Percentiles rank a stretch among this genome's conserved stretches.
phyloP scores from a whole-genome alignment of 2,797 vertebrate genomes.

The Acanthurus lineatus region DNA sequence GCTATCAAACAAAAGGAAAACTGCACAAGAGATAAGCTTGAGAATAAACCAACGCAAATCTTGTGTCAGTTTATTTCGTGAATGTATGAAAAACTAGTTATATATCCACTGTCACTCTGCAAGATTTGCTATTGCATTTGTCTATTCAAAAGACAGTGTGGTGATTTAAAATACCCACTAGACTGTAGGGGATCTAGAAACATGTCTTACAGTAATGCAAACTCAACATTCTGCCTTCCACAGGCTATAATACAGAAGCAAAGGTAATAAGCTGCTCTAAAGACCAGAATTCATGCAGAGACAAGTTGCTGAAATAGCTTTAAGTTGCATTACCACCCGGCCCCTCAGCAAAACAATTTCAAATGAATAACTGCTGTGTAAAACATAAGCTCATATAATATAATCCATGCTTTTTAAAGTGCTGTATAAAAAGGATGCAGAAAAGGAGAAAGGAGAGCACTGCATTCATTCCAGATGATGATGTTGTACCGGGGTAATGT shows the following conservation, averaged over 20 bases:
- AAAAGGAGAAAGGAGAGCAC: slow-evolving; percentile 10
- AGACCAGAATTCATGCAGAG: slow-evolving; percentile 74
- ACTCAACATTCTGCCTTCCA: slow-evolving; percentile 63
- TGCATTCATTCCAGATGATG: slow-evolving; percentile 52
- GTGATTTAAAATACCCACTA: slow-evolving; percentile 62
- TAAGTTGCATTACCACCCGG: slow-evolving; percentile 64
- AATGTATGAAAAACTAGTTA: slow-evolving; percentile 36
- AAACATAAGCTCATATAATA: slow-evolving; percentile 68
- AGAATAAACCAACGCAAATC: slow-evolving; percentile 13
- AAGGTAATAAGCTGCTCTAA: slow-evolving; percentile 78
- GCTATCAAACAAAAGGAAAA: slow-evolving; percentile 30
- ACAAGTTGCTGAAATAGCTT: slow-evolving; percentile 74
- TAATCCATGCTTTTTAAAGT: slow-evolving; percentile 47
- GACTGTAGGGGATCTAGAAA: slow-evolving; percentile 53
- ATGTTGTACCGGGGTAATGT: slow-evolving; percentile 35
- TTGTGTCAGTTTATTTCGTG: slow-evolving; percentile 22
- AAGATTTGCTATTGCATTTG: slow-evolving; percentile 50
- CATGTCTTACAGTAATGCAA: slow-evolving; percentile 62
- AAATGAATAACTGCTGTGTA: slow-evolving; percentile 72
- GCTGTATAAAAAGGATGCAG: slow-evolving; percentile 40
- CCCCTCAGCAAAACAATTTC: slow-evolving; percentile 72
- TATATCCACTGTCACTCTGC: slow-evolving; percentile 32
- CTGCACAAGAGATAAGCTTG: neutral
- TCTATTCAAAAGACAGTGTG: slow-evolving; percentile 52
- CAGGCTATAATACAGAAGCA: slow-evolving; percentile 60